phyloP scores from a whole-genome alignment of 2,797 vertebrate genomes.

The Coendou prehensilis region DNA sequence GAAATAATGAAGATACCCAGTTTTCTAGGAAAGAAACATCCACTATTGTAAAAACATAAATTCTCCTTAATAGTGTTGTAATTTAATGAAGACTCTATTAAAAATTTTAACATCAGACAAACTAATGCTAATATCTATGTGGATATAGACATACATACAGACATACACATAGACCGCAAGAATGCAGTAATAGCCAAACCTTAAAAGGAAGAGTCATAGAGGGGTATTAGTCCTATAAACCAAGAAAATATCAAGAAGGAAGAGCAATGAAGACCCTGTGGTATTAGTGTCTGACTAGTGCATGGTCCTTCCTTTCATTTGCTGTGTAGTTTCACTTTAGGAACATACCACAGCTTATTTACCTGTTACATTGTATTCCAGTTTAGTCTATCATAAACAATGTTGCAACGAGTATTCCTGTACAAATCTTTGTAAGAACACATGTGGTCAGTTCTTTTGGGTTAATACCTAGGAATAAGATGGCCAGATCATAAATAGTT shows the following conservation, averaged over 20 bases:
- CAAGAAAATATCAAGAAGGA: not conserved
- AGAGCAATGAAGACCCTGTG: not conserved
- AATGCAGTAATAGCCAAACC: not conserved
- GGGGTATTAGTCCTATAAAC: not conserved
- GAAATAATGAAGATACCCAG: not conserved
- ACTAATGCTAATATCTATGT: not conserved
- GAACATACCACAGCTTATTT: not conserved
- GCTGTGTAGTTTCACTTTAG: not conserved
- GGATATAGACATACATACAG: not conserved
- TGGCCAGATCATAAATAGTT: not conserved
- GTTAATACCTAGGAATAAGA: not conserved
- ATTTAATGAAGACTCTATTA: not conserved
- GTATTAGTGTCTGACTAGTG: not conserved
- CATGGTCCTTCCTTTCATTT: not conserved
- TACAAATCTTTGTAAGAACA: not conserved
- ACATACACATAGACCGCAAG: not conserved
- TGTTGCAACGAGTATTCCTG: not conserved
- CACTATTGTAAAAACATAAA: not conserved
- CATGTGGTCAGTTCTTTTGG: not conserved
- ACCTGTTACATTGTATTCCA: not conserved
- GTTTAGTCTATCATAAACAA: not conserved
- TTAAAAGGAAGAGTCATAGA: not conserved
- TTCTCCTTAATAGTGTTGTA: not conserved
- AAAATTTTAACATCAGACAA: slow-evolving; percentile 5
- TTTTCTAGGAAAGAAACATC: not conserved